Evolutionary conservation across 2,888 invertebrate species (phyloP), one percentile per base, ranked within the genome.

Genomic region (Euplexia lucipara): DNA sequence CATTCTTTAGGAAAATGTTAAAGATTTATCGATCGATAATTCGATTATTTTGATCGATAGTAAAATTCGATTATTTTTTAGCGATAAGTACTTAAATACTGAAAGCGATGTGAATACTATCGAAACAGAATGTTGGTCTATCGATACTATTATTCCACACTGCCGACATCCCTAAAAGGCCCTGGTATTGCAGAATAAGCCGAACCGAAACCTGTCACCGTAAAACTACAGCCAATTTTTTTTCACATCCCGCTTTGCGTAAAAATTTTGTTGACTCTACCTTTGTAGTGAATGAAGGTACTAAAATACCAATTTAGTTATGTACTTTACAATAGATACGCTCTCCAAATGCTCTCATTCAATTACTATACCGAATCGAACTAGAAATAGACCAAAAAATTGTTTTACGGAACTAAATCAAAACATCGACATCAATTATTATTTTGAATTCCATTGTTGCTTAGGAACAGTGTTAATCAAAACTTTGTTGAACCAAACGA

Each of bases 311-410:
- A 56, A 59, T 48, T 34, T 37, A 37, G 32, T 56, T 39, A 47
- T 63, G 49, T 59, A 61, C 53, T 34, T 44, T 57, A 64, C 10
- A 57, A 60, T 12, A 12, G 54, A 35, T 22, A 52, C 58, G 47
- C 54, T 75, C 76, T 67, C 61, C 16, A 58, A 71, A 52, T 47
- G 52, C 59, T 51, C 60, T 59, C 71, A 71, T 75, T 66, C 58
- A 71, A 71, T 66, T 70, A 62, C 56, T 61, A 41, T 57, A 60
- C 10, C 67, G 58, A 56, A 75, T 62, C 61, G 56, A 75, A 52
- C 44, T 56, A 12, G 61, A 74, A 75, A 75, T 12, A 42, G 16
- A 52, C 42, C 8, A 67, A 71, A 71, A 59, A 52, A 45, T 12
- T 9, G 8, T 9, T 14, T 59, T 22, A 48, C 76, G 72, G 72